Evolutionary conservation across 2,113 vertebrate genomes (phyloP).

Genomic region (Cyrtonyx montezumae): DNA sequence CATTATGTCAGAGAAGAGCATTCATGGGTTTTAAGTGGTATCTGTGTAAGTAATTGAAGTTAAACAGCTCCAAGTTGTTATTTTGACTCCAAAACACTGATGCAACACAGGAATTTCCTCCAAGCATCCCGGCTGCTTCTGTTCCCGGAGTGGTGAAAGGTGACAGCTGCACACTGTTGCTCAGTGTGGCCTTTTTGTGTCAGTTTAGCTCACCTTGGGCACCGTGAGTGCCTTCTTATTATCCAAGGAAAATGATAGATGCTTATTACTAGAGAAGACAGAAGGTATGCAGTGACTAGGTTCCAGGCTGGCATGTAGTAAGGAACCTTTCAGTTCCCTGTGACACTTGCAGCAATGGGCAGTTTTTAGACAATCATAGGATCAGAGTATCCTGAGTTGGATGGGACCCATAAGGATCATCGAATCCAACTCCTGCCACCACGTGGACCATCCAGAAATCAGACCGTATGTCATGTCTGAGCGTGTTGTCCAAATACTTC

Average conservation of each 20-base stretch:
- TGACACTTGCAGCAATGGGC: background rate
- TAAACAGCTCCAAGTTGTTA: background rate
- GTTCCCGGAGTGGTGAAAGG: background rate
- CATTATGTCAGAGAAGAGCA: background rate
- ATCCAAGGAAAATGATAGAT: background rate
- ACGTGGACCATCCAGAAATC: no score
- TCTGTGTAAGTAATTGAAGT: background rate
- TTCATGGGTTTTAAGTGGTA: background rate
- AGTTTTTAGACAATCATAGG: background rate
- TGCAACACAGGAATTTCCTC: background rate
- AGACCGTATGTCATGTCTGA: no score
- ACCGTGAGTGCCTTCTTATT: background rate
- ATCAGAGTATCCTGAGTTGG: no score
- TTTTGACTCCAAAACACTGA: background rate
- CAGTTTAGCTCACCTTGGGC: background rate
- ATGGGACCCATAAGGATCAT: no score
- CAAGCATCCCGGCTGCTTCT: background rate
- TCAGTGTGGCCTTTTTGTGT: background rate
- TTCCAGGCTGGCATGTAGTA: background rate
- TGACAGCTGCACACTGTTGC: background rate
- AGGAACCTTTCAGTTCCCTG: background rate
- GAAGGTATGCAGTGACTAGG: background rate
- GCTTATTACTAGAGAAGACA: background rate
- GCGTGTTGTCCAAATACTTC: no score
- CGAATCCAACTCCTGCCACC: no score